Evolutionary conservation across 2,797 vertebrate genomes (phyloP), one percentile per base, ranked within the genome.

Genomic region (Adelosebastes latens): DNA sequence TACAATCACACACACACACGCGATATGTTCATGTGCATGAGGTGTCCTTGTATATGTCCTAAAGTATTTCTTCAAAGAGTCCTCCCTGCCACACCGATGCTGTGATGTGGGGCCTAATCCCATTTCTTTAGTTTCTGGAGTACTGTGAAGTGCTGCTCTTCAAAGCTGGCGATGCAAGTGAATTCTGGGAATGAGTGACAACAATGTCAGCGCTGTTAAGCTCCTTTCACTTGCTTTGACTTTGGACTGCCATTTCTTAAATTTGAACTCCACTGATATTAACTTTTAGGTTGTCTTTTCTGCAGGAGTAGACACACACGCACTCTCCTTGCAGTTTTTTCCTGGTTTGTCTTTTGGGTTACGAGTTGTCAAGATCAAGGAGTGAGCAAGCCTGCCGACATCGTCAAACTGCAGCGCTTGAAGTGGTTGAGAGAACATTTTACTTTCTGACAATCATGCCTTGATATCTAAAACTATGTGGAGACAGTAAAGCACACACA

Each of bases 101-200:
- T 82, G 72, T 76, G 83, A 90, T 82, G 82, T 86, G 71, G 67
- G 75, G 42, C 71, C 62, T 90, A 91, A 92, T 94, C 91, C 89
- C 59, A 76, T 88, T 91, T 85, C 58, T 90, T 88, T 81, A 39
- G 55, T 92, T 94, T 87, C 75, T 68, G 65, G n/a, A 75, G 76
- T 46, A 77, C 87, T 89, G 82, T 83, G 83, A 89, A 82, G 70
- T 20, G 53, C 61, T 31, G 75, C 71, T 75, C 86, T 87, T 93
- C 85, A 91, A 93, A 91, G 84, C 74, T 5, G 4, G 22, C n/a
- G 61, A 81, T 63, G 73, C 66, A 52, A 76, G 73, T 77, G 66
- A 82, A 74, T 73, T 83, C 72, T 69, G 71, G 80, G 76, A 76
- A 72, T 39, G 75, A 84, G 77, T 79, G 76, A 91, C 88, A 93